Base-by-base conservation (phyloP, 2,113 vertebrate species). In the Heteronetta atricapilla region DNA sequence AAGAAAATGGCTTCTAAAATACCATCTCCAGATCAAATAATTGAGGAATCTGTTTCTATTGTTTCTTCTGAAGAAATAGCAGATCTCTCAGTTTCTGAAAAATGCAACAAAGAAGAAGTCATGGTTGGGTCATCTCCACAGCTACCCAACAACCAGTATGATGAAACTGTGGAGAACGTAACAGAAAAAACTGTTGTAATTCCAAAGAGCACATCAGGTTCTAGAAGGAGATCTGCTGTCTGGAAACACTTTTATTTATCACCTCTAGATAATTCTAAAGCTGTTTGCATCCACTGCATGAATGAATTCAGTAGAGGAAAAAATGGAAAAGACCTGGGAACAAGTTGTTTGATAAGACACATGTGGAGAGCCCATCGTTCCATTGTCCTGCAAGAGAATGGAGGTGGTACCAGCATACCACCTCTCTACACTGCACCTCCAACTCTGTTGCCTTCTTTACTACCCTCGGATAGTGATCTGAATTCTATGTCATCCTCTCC, bases 241-340 rank as follows among this genome's bases (percentile, higher is more conserved):
- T 99, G 99, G 99, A 99, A 99, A 96, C 99, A 99, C 95, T 99
- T 99, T 92, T 99, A 99, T 97, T 97, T 99, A 94, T 99, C 99
- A 0, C 99, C 99, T 40, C 95, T 98, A 38, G 99, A 99, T 96
- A 99, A 97, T 96, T 99, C 99, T 90, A 99, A 99, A 98, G 99
- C 99, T 11, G 99, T 99, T n/a, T 99, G 99, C 36, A 98, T 99
- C 91, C 99, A 99, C 88, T 99, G 99, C 96, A 99, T 99, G 99
- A 99, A 99, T 84, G 99, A 99, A 96, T 99, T 99, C 96, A 99
- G 99, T 94, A 96, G 99, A 36, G 99, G 99, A 7, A 99, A 99
- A 98, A 99, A 99, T 40, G 99, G 99, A 8, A 99, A 99, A 97
- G 99, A 99, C 94, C 96, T 99, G 52, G 99, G 99, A 87, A 99